Evolutionary conservation across 2,113 vertebrate genomes (phyloP).

Genomic region (Myocastor coypus): DNA sequence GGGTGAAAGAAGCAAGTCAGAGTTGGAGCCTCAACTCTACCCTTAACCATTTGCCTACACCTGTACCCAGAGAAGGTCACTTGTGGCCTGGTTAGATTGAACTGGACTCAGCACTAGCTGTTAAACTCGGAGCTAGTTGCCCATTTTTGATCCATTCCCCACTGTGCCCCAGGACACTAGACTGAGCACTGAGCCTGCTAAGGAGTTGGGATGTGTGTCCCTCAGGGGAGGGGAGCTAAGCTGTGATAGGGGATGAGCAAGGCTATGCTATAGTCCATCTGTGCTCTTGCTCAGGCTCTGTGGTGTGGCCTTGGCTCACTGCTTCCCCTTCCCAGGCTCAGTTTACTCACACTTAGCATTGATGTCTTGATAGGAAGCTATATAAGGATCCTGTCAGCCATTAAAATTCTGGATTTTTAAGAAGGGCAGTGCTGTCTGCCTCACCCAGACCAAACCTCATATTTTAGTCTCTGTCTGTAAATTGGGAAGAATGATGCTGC

Average conservation of each 20-base stretch:
- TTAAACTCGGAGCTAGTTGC: neutral
- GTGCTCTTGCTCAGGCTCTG: neutral
- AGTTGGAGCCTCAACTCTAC: neutral
- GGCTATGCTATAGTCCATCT: neutral
- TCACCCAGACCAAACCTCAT: conserved; percentile 10
- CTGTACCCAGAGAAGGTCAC: neutral
- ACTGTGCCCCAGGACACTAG: neutral
- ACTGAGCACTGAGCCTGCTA: neutral
- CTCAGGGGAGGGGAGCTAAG: neutral
- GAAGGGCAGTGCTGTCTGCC: neutral
- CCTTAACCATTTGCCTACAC: neutral
- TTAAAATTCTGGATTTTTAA: neutral
- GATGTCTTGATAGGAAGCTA: conserved; percentile 8
- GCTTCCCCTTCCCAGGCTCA: neutral
- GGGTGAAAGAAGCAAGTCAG: neutral
- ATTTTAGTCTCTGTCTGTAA: conserved; percentile 61
- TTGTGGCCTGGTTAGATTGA: neutral
- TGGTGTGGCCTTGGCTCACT: neutral
- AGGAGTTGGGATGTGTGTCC: neutral
- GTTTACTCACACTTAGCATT: neutral
- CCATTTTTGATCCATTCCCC: neutral
- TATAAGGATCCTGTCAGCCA: neutral
- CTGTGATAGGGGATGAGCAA: neutral
- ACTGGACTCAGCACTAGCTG: neutral
- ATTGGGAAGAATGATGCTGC: conserved; percentile 43